Conservation (phyloP, 2,888 invertebrate genomes). For the Mactromeris polynyma region DNA sequence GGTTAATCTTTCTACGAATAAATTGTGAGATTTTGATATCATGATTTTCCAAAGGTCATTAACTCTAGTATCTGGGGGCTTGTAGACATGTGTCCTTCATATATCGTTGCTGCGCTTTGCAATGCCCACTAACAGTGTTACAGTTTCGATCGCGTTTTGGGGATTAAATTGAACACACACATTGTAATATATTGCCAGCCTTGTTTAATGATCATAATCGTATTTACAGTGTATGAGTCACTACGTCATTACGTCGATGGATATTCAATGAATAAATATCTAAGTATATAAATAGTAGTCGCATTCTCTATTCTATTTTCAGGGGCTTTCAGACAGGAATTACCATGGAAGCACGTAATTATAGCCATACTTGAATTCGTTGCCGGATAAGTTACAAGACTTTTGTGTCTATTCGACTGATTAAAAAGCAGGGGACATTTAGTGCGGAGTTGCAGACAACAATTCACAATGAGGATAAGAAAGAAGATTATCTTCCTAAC, state of each 20-base stretch:
- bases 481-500: background rate
- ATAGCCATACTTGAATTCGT: background rate
- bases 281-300: background rate
- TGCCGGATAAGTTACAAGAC: background rate
- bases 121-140: background rate
- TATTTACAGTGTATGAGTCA: background rate
- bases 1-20: too few species aligned
- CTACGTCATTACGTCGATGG: background rate
- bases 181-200: background rate
- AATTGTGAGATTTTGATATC: too few species aligned
- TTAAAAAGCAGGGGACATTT: background rate
- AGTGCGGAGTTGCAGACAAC: background rate
- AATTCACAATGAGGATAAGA: conserved; percentile 17
- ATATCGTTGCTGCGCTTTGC: too few species aligned
- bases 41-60: too few species aligned
- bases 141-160: background rate
- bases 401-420: background rate
- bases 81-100: too few species aligned
- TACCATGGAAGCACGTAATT: background rate
- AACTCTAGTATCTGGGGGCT: too few species aligned
- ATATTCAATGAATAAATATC: background rate
- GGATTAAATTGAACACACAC: background rate
- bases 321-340: background rate
- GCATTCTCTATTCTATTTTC: background rate
- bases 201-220: background rate